phyloP scores from a whole-genome alignment of 2,888 invertebrate species.

The Steinernema hermaphroditum region DNA sequence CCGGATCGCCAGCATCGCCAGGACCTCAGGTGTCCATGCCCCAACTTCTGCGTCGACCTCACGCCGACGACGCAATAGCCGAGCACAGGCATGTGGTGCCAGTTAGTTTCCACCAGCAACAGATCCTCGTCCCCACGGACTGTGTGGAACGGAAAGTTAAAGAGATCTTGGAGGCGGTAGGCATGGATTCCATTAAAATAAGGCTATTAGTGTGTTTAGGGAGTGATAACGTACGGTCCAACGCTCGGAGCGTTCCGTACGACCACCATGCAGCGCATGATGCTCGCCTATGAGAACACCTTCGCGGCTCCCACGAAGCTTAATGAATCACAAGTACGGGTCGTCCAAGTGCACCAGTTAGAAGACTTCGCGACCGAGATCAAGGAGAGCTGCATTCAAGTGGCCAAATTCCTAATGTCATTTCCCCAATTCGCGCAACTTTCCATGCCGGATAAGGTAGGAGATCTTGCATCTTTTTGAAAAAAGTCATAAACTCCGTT shows the following conservation, averaged over 20 bases:
- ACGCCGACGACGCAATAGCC: background rate
- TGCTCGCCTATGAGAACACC: constrained; percentile 7
- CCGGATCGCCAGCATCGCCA: background rate
- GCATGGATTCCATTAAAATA: background rate
- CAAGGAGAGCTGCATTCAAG: background rate
- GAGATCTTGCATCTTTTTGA: background rate
- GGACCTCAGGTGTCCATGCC: background rate
- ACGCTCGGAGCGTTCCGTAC: constrained; percentile 21
- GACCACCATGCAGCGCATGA: constrained; percentile 15
- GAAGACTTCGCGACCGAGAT: background rate
- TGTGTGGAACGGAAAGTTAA: background rate
- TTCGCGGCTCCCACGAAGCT: background rate
- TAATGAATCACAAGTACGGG: background rate
- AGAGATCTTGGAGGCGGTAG: background rate
- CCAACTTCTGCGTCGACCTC: background rate
- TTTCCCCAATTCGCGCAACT: constrained; percentile 18
- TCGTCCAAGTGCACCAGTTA: background rate
- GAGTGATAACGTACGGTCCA: constrained; percentile 8
- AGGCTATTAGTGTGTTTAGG: background rate
- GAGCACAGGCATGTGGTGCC: background rate
- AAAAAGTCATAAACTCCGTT: too few relatives aligned
- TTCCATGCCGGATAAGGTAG: background rate
- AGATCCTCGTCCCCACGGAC: background rate
- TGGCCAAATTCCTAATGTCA: constrained; percentile 18
- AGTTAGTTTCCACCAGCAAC: background rate